phyloP scores from a whole-genome alignment of 2,113 vertebrate species.

The Pelmatolapia mariae region DNA sequence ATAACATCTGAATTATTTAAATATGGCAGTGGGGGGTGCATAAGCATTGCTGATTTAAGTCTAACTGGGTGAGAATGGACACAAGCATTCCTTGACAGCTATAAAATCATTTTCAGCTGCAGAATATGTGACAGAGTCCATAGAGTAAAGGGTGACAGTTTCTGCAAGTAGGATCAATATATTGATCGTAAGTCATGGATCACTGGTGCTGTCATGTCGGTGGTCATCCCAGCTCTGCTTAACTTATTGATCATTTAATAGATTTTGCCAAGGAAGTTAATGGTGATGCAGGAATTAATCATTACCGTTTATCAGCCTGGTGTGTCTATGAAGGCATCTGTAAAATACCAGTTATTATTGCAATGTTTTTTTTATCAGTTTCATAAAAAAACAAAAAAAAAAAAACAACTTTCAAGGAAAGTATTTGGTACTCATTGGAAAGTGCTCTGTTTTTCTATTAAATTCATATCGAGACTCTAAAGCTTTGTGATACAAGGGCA shows the following conservation, averaged over 20 bases:
- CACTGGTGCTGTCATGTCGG: slow-evolving; percentile 18
- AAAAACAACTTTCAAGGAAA: neutral
- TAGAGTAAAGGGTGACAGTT: neutral
- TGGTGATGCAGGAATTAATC: slow-evolving; percentile 26
- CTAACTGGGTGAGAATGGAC: slow-evolving; percentile 16
- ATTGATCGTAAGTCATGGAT: slow-evolving; percentile 33
- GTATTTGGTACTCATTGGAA: neutral
- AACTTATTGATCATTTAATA: slow-evolving; percentile 52
- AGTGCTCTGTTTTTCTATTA: neutral
- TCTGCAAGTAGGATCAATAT: slow-evolving; percentile 24
- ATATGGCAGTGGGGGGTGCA: slow-evolving; percentile 30
- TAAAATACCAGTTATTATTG: neutral
- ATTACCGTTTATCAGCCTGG: neutral
- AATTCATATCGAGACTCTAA: slow-evolving; percentile 8
- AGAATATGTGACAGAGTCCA: neutral
- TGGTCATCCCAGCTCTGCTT: slow-evolving; percentile 10
- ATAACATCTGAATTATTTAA: slow-evolving; percentile 59
- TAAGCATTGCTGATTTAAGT: slow-evolving; percentile 39
- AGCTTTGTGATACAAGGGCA: slow-evolving; percentile 14
- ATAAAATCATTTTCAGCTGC: slow-evolving; percentile 1
- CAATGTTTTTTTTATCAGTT: neutral
- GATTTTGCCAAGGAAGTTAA: slow-evolving; percentile 43
- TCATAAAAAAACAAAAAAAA: neutral
- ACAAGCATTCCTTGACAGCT: slow-evolving; percentile 17
- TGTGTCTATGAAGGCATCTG: neutral